Conservation (phyloP, 1,140 invertebrate species). For the Lasioglossum albipes region DNA sequence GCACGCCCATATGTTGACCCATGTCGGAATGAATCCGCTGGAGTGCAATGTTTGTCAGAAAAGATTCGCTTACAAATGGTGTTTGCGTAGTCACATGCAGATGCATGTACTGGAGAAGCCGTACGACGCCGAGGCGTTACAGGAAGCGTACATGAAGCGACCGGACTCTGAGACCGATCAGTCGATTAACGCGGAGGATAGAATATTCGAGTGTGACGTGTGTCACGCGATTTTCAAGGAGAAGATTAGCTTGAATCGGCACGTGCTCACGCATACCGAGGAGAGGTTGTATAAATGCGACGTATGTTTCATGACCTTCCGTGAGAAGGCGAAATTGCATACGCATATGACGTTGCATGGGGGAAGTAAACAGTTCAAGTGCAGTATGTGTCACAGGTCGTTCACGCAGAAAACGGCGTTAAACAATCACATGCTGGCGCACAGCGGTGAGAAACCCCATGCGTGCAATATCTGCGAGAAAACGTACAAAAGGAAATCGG, state of each 20-base stretch:
- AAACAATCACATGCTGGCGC: slow-evolving; percentile 76
- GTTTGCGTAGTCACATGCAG: slow-evolving; percentile 85
- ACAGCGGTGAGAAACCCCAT: slow-evolving; percentile 81
- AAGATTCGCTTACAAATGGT: slow-evolving; percentile 80
- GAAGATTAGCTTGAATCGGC: slow-evolving; percentile 78
- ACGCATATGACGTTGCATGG: slow-evolving; percentile 86
- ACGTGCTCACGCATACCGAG: slow-evolving; percentile 77
- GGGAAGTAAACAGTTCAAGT: slow-evolving; percentile 86
- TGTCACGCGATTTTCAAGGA: slow-evolving; percentile 81
- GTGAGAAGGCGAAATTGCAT: slow-evolving; percentile 81
- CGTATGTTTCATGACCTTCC: slow-evolving; percentile 79
- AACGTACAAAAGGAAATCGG: slow-evolving; percentile 79
- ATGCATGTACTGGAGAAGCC: slow-evolving; percentile 83
- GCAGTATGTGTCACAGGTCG: slow-evolving; percentile 79
- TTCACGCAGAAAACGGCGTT: slow-evolving; percentile 74
- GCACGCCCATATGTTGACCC: slow-evolving; percentile 79
- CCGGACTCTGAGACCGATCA: slow-evolving; percentile 57
- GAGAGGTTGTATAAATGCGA: slow-evolving; percentile 80
- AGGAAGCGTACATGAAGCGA: slow-evolving; percentile 66
- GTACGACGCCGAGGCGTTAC: slow-evolving; percentile 83
- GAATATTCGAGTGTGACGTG: slow-evolving; percentile 74
- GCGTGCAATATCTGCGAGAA: slow-evolving; percentile 81
- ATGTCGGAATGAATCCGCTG: slow-evolving; percentile 81
- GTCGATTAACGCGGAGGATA: slow-evolving; percentile 71
- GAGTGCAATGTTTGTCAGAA: slow-evolving; percentile 81